Evolutionary conservation across 2,888 invertebrate species (phyloP).

Genomic region (Formica aserva): DNA sequence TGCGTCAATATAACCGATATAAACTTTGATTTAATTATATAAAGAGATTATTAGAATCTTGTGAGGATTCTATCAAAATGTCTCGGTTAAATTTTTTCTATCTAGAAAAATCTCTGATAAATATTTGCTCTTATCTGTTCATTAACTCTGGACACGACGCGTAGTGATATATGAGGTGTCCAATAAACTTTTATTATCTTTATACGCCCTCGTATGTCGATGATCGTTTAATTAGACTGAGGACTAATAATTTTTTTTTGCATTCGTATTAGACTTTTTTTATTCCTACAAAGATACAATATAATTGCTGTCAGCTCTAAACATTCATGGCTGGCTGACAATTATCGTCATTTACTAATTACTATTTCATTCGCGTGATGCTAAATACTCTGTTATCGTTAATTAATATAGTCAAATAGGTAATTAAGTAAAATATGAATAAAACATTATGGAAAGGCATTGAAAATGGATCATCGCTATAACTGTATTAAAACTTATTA

Average conservation of each 20-base stretch:
- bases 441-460: background rate
- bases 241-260: constrained; percentile 24
- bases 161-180: constrained; percentile 56
- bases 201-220: constrained; percentile 30
- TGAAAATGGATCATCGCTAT: background rate
- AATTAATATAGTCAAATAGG: background rate
- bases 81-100: background rate
- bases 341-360: constrained; percentile 27
- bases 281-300: background rate
- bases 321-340: background rate
- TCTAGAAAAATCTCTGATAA: constrained; percentile 68
- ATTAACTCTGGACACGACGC: constrained; percentile 74
- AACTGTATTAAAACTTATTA: background rate
- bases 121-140: constrained; percentile 80
- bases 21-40: background rate
- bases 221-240: constrained; percentile 55
- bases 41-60: background rate
- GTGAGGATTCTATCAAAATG: background rate
- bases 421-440: background rate
- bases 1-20: background rate
- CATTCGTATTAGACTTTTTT: background rate
- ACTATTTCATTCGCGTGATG: background rate
- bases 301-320: background rate
- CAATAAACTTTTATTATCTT: constrained; percentile 79
- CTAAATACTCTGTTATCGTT: background rate